A percentile compares a stretch with the other conserved stretches of the same genome.
Conservation (phyloP, 2,797 vertebrate genomes). For the Arremon aurantiirostris region DNA sequence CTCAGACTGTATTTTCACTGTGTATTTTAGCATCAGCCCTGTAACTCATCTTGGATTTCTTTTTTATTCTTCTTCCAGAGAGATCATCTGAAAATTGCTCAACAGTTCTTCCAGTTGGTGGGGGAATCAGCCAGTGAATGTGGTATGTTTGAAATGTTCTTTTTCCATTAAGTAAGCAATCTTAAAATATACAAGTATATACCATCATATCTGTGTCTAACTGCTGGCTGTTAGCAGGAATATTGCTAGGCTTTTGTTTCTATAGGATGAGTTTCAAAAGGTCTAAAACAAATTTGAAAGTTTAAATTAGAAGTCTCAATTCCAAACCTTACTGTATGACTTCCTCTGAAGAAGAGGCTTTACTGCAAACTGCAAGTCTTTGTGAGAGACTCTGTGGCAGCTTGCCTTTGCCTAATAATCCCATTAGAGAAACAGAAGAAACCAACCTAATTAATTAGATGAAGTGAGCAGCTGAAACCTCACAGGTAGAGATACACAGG, state of each 20-base stretch:
- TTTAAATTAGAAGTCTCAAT: not conserved
- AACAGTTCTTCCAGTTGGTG: conserved; percentile 96
- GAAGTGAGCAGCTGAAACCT: not conserved
- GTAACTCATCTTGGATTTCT: not conserved
- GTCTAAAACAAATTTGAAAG: not conserved
- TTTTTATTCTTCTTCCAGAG: conserved; percentile 76
- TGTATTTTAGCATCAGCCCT: not conserved
- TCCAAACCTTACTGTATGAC: not conserved
- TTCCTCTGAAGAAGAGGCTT: not conserved
- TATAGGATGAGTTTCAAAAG: not conserved
- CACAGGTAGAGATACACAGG: not conserved
- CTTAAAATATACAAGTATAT: not conserved
- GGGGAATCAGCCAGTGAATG: conserved; percentile 97
- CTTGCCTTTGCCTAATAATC: not conserved
- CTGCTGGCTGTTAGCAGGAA: not conserved
- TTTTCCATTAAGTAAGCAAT: not conserved
- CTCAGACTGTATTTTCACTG: not conserved
- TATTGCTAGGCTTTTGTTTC: not conserved
- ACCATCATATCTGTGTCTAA: not conserved
- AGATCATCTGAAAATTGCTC: conserved; percentile 94
- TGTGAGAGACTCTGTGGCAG: not conserved
- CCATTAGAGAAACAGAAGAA: not conserved
- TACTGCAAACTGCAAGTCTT: not conserved
- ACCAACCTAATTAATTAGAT: not conserved
- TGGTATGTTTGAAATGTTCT: conserved; percentile 76